phyloP scores from a whole-genome alignment of 2,888 invertebrate genomes.

The Branchellion lobata region DNA sequence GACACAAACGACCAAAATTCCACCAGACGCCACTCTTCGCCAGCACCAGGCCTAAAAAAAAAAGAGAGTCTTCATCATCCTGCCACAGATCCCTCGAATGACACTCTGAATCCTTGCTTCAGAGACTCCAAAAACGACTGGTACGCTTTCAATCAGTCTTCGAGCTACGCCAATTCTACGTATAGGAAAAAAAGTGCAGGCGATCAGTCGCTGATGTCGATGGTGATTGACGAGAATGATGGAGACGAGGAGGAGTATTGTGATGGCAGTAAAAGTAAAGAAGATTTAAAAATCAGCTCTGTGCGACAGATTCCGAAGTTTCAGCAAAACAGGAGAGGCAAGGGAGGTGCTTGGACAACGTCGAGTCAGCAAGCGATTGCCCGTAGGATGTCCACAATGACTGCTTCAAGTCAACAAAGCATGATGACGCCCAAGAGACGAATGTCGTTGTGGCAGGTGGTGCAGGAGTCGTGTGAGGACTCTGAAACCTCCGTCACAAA shows the following conservation, averaged over 20 bases:
- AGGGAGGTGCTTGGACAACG: not conserved
- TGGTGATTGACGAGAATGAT: constrained; percentile 47
- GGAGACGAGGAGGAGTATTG: constrained; percentile 46
- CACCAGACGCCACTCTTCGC: constrained; percentile 51
- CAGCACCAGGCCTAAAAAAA: constrained; percentile 38
- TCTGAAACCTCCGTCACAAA: not conserved
- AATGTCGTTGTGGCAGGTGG: not conserved
- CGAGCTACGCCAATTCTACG: constrained; percentile 11
- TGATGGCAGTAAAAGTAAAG: constrained; percentile 27
- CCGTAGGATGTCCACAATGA: not conserved
- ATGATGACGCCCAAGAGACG: not conserved
- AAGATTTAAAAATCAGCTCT: not conserved
- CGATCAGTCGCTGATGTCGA: constrained; percentile 48
- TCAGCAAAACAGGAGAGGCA: not conserved
- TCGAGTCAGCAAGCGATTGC: not conserved
- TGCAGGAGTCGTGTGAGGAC: not conserved
- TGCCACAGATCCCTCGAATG: not conserved
- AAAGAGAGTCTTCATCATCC: not conserved
- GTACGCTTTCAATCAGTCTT: constrained; percentile 14
- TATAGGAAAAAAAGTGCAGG: constrained; percentile 46
- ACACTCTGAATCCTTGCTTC: not conserved
- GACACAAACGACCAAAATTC: constrained; percentile 48
- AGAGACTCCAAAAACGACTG: not conserved
- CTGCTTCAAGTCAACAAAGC: no score
- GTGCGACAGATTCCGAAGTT: not conserved